Conservation (phyloP, 2,113 vertebrate genomes). For the Mustela lutreola region DNA sequence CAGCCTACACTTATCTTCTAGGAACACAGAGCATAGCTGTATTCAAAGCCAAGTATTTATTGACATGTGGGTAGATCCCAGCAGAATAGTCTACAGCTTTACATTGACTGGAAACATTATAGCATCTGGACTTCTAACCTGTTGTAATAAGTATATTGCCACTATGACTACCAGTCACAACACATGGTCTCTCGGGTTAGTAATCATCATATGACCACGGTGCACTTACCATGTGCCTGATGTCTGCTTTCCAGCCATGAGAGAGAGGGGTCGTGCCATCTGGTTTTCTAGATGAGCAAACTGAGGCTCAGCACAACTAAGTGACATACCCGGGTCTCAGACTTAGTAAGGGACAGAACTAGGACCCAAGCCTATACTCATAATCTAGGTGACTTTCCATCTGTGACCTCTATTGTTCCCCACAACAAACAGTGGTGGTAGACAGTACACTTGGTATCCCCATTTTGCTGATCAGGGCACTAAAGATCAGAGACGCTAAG, state of each 20-base stretch:
- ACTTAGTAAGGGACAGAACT: background rate
- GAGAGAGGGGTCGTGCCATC: background rate
- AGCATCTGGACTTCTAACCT: background rate
- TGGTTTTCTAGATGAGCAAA: background rate
- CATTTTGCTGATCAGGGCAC: background rate
- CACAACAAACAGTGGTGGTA: background rate
- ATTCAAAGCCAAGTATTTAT: background rate
- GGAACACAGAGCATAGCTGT: background rate
- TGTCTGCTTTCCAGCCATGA: background rate
- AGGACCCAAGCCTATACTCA: background rate
- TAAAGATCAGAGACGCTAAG: slow-evolving; percentile 8
- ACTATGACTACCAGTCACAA: background rate
- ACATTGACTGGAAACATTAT: background rate
- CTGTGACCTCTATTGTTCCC: background rate
- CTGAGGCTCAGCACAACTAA: background rate
- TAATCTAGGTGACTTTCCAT: background rate
- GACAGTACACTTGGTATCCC: background rate
- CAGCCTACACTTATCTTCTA: background rate
- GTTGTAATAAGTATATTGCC: background rate
- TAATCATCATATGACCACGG: background rate
- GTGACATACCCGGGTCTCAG: background rate
- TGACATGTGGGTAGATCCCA: background rate
- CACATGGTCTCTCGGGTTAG: background rate
- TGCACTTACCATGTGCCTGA: background rate
- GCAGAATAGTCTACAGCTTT: background rate